Base-by-base conservation (phyloP, 2,113 vertebrate genomes). In the Synodontis membranacea region DNA sequence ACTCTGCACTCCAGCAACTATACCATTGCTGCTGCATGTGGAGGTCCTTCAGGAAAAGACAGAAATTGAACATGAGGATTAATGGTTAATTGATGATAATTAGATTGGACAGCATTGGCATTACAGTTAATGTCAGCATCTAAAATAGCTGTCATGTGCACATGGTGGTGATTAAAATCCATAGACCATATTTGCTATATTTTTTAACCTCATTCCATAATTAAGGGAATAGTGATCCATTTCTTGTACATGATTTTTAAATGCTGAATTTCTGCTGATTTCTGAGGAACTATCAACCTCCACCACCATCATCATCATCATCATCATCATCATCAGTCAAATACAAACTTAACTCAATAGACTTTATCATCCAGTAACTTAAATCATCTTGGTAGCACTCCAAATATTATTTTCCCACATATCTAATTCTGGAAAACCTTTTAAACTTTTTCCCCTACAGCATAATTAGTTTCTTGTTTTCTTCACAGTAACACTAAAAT, bases 1-100 rank as follows among this genome's bases (percentile, higher is more conserved):
- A 84, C 97, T 99, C 89, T 99, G 97, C 85, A 99, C 95, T 1
- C 98, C 98, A 0, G 98, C 97, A 80, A 99, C 97, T 86, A 99
- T 91, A 11, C 97, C 98, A 0, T 99, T 99, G 84, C 94, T 96
- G 82, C 97, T 96, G 88, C 98, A 99, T 0, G 95, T 97, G 62
- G 98, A 97, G 66, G 97, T 96, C 98, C 98, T 99, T 93, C 62
- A 88, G 82, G 90, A 88, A 91, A n/a, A 90, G 11, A 76, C 60
- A 80, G 23, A 84, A n/a, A 86, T 28, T 83, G 17, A 50, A 80
- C 12, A 17, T 80, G 31, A 80, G 50, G 14, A 34, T 56, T 12
- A 39, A 80, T 54, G 1, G 9, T 14, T 37, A 2, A 25, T 56
- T 56, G 23, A 5, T 80, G 34, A 39, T 79, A 52, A 52, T 52